Conservation (phyloP, 1,140 invertebrate species). For the Brachystomella parvula region DNA sequence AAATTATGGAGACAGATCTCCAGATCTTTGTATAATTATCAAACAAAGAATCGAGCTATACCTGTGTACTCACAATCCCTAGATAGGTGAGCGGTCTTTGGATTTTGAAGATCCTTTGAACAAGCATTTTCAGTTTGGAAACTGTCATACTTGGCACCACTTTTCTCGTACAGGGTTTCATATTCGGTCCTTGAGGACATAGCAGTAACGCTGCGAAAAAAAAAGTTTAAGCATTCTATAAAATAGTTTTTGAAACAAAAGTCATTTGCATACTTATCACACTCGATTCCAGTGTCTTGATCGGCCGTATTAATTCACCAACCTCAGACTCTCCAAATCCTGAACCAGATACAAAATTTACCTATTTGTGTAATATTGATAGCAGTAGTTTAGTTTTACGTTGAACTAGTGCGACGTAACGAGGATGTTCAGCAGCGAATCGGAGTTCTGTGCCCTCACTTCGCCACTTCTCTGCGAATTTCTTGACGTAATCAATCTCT, state of each 20-base stretch:
- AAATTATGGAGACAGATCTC: neutral
- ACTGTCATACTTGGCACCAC: slow-evolving; percentile 68
- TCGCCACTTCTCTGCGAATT: slow-evolving; percentile 64
- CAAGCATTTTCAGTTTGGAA: slow-evolving; percentile 66
- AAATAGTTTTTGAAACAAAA: neutral
- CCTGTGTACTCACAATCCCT: slow-evolving; percentile 49
- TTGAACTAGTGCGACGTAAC: slow-evolving; percentile 58
- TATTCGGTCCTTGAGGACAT: slow-evolving; percentile 8
- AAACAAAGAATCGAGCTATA: slow-evolving; percentile 37
- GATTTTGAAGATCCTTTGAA: slow-evolving; percentile 59
- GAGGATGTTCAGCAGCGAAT: slow-evolving; percentile 64
- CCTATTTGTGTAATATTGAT: slow-evolving; percentile 9
- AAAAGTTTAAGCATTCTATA: neutral
- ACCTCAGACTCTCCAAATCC: slow-evolving; percentile 71
- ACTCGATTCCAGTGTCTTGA: slow-evolving; percentile 59
- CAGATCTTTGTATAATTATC: neutral
- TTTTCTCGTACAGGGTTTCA: slow-evolving; percentile 53
- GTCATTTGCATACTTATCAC: slow-evolving; percentile 46
- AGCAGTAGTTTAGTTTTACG: slow-evolving; percentile 15
- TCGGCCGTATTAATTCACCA: slow-evolving; percentile 54
- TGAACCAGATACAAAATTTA: slow-evolving; percentile 45
- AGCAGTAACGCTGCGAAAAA: slow-evolving; percentile 19
- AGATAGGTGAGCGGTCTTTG: slow-evolving; percentile 47
- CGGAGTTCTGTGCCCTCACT: slow-evolving; percentile 43
- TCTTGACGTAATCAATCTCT: slow-evolving; percentile 80